These are phyloP conservation scores for Clarias fuscus DNA, from an alignment of 2,797 vertebrate genomes.

Conservation along the genomic window DNA sequence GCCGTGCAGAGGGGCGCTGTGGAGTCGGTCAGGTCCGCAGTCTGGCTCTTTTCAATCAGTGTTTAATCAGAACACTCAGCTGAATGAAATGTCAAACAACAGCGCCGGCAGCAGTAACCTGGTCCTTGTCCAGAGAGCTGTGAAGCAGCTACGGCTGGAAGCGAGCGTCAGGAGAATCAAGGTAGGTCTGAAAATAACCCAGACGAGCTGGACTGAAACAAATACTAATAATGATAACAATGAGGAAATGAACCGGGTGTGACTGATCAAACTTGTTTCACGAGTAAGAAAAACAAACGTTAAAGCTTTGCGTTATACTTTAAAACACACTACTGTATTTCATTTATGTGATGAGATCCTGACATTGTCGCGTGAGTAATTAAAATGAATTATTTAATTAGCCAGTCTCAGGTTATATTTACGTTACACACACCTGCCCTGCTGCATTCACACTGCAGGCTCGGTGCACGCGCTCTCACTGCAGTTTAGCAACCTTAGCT, in stretches of 20 bases:
- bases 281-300: not conserved
- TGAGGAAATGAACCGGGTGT: not conserved
- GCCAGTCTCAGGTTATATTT: not conserved
- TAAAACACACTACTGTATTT: not conserved
- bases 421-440: not conserved
- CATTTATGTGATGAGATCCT: no score
- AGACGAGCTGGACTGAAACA: not conserved
- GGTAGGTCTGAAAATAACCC: not conserved
- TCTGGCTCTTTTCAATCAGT: not conserved
- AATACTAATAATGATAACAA: not conserved
- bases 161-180: constrained; percentile 9
- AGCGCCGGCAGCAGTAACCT: constrained; percentile 66
- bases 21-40: not conserved
- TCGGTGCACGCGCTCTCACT: not conserved
- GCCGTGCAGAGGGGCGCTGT: not conserved
- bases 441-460: not conserved
- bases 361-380: no score
- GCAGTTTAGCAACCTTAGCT: not conserved
- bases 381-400: no score
- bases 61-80: not conserved
- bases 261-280: constrained; percentile 5
- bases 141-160: constrained; percentile 70
- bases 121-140: constrained; percentile 49
- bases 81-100: constrained; percentile 40
- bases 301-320: not conserved